Conservation (phyloP, 2,888 invertebrate genomes). For the Drosophila borealis region DNA sequence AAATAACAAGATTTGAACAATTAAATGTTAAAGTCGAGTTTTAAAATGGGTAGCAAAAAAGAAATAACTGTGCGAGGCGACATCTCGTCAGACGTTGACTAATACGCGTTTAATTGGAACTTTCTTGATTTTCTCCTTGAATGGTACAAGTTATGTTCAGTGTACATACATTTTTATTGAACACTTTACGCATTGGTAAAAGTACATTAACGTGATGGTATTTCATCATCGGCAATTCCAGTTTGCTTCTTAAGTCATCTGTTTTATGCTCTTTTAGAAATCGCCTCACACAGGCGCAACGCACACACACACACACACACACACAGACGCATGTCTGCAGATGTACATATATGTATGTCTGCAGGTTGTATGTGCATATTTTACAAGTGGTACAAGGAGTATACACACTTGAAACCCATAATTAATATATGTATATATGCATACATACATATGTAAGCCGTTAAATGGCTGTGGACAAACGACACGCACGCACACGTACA, state of each 20-base stretch:
- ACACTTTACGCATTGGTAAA: conserved; percentile 28
- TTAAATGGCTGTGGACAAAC: conserved; percentile 32
- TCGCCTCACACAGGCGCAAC: conserved; percentile 27
- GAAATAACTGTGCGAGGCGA: too few species aligned
- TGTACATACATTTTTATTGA: conserved; percentile 3
- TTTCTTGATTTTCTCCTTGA: background rate
- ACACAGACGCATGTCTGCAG: background rate
- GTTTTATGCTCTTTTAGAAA: conserved; percentile 61
- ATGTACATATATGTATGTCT: conserved; percentile 5
- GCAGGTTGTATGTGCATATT: conserved; percentile 46
- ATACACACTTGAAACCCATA: conserved; percentile 65
- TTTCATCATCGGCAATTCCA: conserved; percentile 57
- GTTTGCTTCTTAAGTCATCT: conserved; percentile 65
- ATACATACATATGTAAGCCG: conserved; percentile 35
- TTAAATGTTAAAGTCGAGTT: too few species aligned
- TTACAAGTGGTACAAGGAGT: conserved; percentile 55
- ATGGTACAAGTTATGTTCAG: background rate
- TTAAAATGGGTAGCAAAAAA: too few species aligned
- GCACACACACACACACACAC: conserved; percentile 9
- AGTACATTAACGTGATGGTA: conserved; percentile 30
- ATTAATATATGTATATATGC: conserved; percentile 50
- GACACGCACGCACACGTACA: conserved; percentile 15
- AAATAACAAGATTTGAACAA: conserved; percentile 1
- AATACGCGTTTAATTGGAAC: background rate
- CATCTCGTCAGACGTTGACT: too few species aligned